A percentile compares a stretch with the other conserved stretches of the same genome.
Conservation (phyloP, 2,797 vertebrate species). For the Rhinophrynus dorsalis region DNA sequence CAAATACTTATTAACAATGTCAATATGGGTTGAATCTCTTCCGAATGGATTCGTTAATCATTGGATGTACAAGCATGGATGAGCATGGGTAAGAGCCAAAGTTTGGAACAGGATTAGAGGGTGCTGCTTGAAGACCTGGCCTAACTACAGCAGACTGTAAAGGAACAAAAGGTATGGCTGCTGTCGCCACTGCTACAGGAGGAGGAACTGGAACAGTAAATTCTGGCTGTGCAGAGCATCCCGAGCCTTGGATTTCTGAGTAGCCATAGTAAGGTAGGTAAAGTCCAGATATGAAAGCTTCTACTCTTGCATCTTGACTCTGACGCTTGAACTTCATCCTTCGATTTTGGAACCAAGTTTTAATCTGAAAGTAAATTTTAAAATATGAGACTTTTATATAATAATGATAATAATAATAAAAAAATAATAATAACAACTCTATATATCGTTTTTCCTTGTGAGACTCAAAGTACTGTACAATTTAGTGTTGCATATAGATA, state of each 20-base stretch:
- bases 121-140: background rate
- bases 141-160: background rate
- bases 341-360: slow-evolving; percentile 84
- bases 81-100: slow-evolving; percentile 23
- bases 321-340: slow-evolving; percentile 81
- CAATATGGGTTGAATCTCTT: slow-evolving; percentile 6
- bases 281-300: slow-evolving; percentile 56
- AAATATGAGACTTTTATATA: background rate
- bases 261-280: slow-evolving; percentile 25
- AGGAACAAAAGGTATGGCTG: background rate
- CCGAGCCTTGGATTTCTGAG: slow-evolving; percentile 15
- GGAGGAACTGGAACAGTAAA: background rate
- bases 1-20: background rate
- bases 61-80: slow-evolving; percentile 13
- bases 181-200: background rate
- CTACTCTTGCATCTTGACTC: slow-evolving; percentile 65
- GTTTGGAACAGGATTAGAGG: slow-evolving; percentile 14
- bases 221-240: background rate
- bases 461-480: too few relatives aligned
- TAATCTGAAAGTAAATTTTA: slow-evolving; percentile 66
- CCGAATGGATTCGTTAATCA: background rate
- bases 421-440: too few relatives aligned
- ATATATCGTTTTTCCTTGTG: too few relatives aligned
- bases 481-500: too few relatives aligned
- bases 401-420: too few relatives aligned